Percentiles rank a stretch among this genome's conserved stretches.
Conservation (phyloP, 2,888 invertebrate species). For the Erpobdella octoculata region DNA sequence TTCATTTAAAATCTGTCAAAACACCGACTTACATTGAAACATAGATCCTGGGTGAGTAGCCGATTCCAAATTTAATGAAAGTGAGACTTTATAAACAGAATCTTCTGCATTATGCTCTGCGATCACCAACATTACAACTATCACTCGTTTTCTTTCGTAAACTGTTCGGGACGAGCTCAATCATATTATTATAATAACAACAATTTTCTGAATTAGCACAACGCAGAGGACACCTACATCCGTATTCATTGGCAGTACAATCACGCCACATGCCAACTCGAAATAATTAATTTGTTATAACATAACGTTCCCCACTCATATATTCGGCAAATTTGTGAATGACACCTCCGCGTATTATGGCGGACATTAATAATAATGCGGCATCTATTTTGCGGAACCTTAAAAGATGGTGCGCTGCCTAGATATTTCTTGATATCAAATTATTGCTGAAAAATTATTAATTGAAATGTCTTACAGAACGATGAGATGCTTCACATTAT, state of each 20-base stretch:
- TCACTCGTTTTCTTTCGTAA: too few relatives aligned
- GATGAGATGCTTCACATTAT: too few relatives aligned
- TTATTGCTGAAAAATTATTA: too few relatives aligned
- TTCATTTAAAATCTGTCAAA: too few relatives aligned
- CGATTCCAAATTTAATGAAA: too few relatives aligned
- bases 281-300: background rate
- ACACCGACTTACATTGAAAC: too few relatives aligned
- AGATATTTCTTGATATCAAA: too few relatives aligned
- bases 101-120: too few relatives aligned
- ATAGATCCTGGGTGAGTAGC: too few relatives aligned
- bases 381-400: background rate
- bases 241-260: background rate
- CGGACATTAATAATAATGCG: slow-evolving; percentile 4
- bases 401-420: background rate
- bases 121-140: too few relatives aligned
- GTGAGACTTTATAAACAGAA: too few relatives aligned
- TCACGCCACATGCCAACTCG: background rate
- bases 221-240: background rate
- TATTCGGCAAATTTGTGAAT: slow-evolving; percentile 1
- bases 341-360: background rate
- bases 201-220: slow-evolving; percentile 5
- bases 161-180: background rate
- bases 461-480: too few relatives aligned
- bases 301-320: background rate
- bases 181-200: background rate